A percentile compares a stretch with the other conserved stretches of the same genome.
Evolutionary conservation across 2,113 vertebrate genomes (phyloP).

Genomic region (Aldabrachelys gigantea): DNA sequence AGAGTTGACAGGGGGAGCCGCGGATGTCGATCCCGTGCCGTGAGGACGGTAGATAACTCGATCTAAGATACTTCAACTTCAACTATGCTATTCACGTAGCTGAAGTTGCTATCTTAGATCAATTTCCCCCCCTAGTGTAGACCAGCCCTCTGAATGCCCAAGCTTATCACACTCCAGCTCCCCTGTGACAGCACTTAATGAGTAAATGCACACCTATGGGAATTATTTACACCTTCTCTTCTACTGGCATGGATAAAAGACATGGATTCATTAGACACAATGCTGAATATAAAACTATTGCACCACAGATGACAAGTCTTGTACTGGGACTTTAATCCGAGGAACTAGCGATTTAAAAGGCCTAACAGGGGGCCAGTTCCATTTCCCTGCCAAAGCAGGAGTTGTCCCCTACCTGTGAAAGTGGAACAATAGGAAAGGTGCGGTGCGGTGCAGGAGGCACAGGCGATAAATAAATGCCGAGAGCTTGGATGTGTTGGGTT

Average conservation of each 20-base stretch:
- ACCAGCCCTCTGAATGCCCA: background rate
- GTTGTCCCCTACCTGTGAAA: background rate
- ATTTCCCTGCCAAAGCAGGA: background rate
- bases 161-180: background rate
- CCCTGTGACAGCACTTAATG: constrained; percentile 1
- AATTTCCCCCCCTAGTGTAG: too few relatives aligned
- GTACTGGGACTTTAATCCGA: background rate
- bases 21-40: too few relatives aligned
- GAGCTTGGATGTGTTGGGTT: background rate
- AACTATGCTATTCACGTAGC: too few relatives aligned
- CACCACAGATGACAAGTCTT: background rate
- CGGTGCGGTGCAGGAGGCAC: background rate
- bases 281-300: background rate
- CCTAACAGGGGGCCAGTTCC: background rate
- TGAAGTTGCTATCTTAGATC: too few relatives aligned
- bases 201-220: constrained; percentile 38
- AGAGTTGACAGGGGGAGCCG: too few relatives aligned
- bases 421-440: background rate
- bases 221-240: constrained; percentile 33
- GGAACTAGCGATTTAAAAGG: background rate
- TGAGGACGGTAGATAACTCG: too few relatives aligned
- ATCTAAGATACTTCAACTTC: too few relatives aligned
- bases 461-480: background rate
- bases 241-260: background rate
- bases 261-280: constrained; percentile 6